Evolutionary conservation across 2,797 vertebrate genomes (phyloP).

Genomic region (Nyctibius grandis): DNA sequence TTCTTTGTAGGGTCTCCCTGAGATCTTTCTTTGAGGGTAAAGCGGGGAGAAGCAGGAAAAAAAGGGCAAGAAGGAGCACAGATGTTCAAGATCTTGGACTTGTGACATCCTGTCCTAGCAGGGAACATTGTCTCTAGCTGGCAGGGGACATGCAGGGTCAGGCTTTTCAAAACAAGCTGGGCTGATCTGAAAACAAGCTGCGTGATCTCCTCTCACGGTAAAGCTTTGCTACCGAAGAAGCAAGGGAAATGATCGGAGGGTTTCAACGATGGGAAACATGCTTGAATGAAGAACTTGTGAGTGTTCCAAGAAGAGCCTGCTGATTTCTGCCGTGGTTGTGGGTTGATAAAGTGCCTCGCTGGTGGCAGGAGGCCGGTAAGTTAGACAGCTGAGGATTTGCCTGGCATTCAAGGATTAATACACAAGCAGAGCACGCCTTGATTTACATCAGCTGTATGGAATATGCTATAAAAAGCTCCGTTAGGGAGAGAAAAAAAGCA

Average conservation of each 20-base stretch:
- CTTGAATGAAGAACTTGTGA: background rate
- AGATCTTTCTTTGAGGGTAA: background rate
- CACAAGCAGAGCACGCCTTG: background rate
- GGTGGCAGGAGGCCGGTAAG: background rate
- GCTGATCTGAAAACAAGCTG: slow-evolving; percentile 7
- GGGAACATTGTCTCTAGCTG: background rate
- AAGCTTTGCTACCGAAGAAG: background rate
- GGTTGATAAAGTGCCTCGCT: background rate
- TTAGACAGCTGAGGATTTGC: background rate
- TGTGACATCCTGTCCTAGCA: slow-evolving; percentile 4
- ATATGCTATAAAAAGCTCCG: background rate
- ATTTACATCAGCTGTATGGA: background rate
- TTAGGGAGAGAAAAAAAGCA: background rate
- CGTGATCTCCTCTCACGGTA: background rate
- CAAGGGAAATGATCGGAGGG: fast-evolving
- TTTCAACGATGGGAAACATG: background rate
- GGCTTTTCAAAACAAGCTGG: slow-evolving; percentile 24
- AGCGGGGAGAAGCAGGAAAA: background rate
- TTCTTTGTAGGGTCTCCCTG: background rate
- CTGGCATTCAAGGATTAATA: background rate
- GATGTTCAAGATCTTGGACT: background rate
- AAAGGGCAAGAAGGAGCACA: background rate
- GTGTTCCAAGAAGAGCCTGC: background rate
- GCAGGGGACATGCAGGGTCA: background rate
- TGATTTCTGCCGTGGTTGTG: background rate